Conservation (phyloP, 2,113 vertebrate species). For the Leptocoma aspasia region DNA sequence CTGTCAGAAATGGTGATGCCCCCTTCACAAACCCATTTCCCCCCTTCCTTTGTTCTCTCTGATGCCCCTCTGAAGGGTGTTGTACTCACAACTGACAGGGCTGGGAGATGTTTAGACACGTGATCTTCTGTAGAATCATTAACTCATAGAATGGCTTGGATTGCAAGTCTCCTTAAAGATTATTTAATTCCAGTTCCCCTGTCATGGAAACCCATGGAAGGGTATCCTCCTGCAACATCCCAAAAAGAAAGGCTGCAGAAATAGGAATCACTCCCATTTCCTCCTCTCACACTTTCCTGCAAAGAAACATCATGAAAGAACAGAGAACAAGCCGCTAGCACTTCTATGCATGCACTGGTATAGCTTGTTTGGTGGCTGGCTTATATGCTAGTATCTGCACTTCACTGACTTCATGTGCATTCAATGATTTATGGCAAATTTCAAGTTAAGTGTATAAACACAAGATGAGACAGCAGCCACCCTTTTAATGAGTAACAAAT, state of each 20-base stretch:
- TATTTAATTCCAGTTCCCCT: background rate
- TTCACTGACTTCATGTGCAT: rapidly evolving
- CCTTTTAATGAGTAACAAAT: background rate
- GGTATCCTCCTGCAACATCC: background rate
- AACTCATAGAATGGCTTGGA: background rate
- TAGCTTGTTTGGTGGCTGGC: background rate
- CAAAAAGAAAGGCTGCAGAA: background rate
- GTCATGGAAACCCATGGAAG: background rate
- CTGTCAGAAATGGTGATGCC: background rate
- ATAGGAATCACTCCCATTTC: background rate
- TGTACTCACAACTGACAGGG: background rate
- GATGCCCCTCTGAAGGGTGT: background rate
- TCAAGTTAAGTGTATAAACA: background rate
- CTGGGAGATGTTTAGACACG: background rate
- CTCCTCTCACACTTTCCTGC: background rate
- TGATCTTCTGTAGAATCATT: background rate
- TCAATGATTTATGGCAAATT: background rate
- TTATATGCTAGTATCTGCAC: background rate
- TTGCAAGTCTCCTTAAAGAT: background rate
- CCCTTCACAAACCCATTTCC: background rate
- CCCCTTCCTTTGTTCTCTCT: background rate
- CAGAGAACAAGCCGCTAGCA: background rate
- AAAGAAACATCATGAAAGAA: background rate
- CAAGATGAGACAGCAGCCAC: background rate
- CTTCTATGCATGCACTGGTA: background rate